These are phyloP conservation scores for Myrmecobius fasciatus DNA, from an alignment of 2,113 vertebrate species.

Conservation along the genomic window DNA sequence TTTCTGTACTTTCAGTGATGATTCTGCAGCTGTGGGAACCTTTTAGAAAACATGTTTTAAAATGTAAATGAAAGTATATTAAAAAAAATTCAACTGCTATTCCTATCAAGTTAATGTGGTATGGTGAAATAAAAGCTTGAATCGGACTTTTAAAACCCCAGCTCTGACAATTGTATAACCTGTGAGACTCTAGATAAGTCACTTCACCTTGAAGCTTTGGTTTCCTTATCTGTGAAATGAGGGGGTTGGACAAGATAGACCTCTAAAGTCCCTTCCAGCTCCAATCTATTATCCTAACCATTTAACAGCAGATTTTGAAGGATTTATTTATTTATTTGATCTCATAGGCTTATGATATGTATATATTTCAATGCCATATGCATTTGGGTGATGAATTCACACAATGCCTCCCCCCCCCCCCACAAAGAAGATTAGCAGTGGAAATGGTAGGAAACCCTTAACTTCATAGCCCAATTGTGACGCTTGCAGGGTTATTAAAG, in stretches of 20 bases:
- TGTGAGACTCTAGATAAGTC: background rate
- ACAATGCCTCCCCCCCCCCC: background rate
- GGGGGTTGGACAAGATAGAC: background rate
- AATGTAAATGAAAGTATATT: background rate
- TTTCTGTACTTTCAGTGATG: background rate
- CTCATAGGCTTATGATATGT: background rate
- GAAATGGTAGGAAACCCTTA: background rate
- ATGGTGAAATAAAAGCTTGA: background rate
- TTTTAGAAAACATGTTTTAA: background rate
- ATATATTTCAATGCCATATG: background rate
- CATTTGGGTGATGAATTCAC: constrained; percentile 4
- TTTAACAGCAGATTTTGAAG: background rate
- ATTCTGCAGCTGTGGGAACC: background rate
- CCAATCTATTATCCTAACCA: fast-evolving
- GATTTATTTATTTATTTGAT: background rate
- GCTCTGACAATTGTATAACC: background rate
- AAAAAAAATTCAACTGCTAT: background rate
- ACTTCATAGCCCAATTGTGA: background rate
- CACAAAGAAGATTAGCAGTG: constrained; percentile 5
- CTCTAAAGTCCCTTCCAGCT: background rate
- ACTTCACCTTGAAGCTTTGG: background rate
- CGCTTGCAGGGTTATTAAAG: background rate
- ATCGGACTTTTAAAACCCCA: background rate
- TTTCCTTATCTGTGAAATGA: background rate
- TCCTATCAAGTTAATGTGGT: background rate